phyloP scores from a whole-genome alignment of 1,140 invertebrate species.

The Drosophila rufa region DNA sequence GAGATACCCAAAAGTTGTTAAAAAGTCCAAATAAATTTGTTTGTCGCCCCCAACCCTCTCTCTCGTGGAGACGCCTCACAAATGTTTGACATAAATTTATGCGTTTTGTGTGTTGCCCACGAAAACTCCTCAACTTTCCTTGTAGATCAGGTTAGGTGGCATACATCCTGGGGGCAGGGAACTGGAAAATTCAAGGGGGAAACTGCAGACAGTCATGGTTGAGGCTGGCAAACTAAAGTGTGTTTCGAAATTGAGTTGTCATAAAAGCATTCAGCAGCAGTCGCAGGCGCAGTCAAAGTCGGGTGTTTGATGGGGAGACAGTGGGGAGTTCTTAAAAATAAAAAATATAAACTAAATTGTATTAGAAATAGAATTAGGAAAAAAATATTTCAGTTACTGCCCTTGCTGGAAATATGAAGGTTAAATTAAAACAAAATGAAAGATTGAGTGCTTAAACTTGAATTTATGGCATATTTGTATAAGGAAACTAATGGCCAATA shows the following conservation, averaged over 20 bases:
- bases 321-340: conserved; percentile 11
- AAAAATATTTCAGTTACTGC: neutral
- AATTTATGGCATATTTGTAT: too few species aligned
- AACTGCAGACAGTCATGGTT: conserved; percentile 28
- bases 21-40: conserved; percentile 83
- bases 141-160: conserved; percentile 65
- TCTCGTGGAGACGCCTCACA: conserved; percentile 45
- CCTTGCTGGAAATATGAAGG: neutral
- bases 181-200: neutral
- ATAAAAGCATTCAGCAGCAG: conserved; percentile 65
- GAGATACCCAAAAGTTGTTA: conserved; percentile 68
- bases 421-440: neutral
- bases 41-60: conserved; percentile 48
- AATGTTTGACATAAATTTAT: conserved; percentile 83
- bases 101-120: conserved; percentile 72
- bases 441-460: too few species aligned
- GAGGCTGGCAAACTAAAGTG: conserved; percentile 74
- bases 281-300: conserved; percentile 10
- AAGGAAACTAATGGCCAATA: too few species aligned
- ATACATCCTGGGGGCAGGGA: conserved; percentile 1
- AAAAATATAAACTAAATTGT: neutral
- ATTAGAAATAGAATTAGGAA: neutral
- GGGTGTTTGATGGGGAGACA: conserved; percentile 23
- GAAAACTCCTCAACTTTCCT: conserved; percentile 54
- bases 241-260: conserved; percentile 81